Percentiles rank a stretch among this genome's conserved stretches.
Conservation (phyloP, 2,888 invertebrate species). For the Stomorhina lunata region DNA sequence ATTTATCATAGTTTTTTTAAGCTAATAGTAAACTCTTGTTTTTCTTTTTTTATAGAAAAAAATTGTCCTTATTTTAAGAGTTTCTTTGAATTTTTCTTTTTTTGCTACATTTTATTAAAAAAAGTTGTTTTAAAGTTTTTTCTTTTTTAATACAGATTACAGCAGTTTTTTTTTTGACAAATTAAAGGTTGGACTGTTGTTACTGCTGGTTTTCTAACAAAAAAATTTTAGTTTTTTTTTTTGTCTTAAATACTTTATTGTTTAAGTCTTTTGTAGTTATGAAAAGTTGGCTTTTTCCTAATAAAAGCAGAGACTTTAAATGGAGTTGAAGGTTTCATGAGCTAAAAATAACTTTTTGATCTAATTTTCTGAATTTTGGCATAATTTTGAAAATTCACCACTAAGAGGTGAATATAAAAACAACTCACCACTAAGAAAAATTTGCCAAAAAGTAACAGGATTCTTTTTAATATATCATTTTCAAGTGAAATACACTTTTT, state of each 20-base stretch:
- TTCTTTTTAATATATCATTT: no score
- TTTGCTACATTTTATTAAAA: no score
- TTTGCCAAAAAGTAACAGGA: no score
- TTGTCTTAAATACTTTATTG: slow-evolving; percentile 23
- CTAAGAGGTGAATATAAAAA: no score
- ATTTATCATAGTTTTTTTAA: not conserved
- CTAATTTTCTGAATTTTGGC: not conserved
- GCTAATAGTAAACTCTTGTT: slow-evolving; percentile 20
- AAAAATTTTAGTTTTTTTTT: not conserved
- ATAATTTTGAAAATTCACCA: not conserved
- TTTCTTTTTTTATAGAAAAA: not conserved
- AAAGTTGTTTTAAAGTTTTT: no score
- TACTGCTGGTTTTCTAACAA: not conserved
- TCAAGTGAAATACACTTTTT: no score
- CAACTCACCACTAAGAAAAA: no score
- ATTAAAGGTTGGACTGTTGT: slow-evolving; percentile 5
- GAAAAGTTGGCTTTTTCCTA: not conserved
- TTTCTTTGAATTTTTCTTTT: not conserved
- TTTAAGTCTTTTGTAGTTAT: slow-evolving; percentile 30
- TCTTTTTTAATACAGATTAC: not conserved
- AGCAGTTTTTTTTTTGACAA: slow-evolving; percentile 17
- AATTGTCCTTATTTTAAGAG: not conserved
- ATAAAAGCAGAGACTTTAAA: not conserved
- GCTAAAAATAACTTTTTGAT: not conserved
- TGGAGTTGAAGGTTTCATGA: not conserved